Evolutionary conservation across 2,113 vertebrate genomes (phyloP), one percentile per base, ranked within the genome.

Genomic region (Crypturellus undulatus): DNA sequence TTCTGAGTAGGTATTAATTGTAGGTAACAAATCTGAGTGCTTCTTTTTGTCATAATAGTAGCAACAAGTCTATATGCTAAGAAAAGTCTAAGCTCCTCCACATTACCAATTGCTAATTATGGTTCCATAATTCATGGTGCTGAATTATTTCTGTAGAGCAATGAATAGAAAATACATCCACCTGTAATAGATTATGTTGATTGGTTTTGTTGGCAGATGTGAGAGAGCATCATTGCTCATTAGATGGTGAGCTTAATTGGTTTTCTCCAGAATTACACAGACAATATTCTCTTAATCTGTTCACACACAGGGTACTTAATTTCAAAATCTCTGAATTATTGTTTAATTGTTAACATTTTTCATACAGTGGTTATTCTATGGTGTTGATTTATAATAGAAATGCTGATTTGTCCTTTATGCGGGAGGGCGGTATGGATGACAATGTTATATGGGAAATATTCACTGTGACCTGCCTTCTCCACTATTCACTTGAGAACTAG

Each of bases 271-370:
- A 90, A 97, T 93, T 87, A 89, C 51, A 71, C 30, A 87, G 87
- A 84, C 79, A 94, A 77, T 84, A 94, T 94, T 97, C 91, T 94
- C 89, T 96, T 97, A 89, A 96, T 97, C 93, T 96, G 68, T 56
- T 96, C 92, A 84, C 43, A 93, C 78, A 89, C 45, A 65, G 87
- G 70, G 54, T 79, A 77, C 71, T 97, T 96, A 95, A 94, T 92
- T 95, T 94, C 84, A 75, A 93, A 97, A 81, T 68, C 79, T 80
- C 82, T 94, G 94, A 96, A 75, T 96, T 93, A 94, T 90, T 92
- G 70, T 90, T 93, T 93, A 92, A 93, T 96, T 96, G 79, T 93
- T 94, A 89, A 62, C 24, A 49, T 87, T 95, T 97, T 97, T 90
- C 78, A 88, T 67, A 90, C 75, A 72, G 67, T 49, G 5, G 34